Evolutionary conservation across 2,113 vertebrate species (phyloP).

Genomic region (Sinocyclocheilus anophthalmus): DNA sequence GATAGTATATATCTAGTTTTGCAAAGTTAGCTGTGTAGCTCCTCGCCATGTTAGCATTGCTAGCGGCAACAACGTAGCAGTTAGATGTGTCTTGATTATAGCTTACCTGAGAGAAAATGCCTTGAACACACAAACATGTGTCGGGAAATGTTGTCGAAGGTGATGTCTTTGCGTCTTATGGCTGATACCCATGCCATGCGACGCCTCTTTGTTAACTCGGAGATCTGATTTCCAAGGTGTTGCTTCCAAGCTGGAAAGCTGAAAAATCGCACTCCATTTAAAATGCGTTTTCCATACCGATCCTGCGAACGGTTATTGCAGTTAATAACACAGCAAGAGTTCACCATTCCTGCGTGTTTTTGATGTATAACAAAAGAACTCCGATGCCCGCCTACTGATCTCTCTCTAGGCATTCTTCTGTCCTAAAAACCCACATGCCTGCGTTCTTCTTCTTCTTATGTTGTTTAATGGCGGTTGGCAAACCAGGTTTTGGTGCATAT

Average conservation of each 20-base stretch:
- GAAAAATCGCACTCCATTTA: constrained; percentile 37
- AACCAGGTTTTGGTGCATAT: not conserved
- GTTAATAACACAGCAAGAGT: not conserved
- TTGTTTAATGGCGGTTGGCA: not conserved
- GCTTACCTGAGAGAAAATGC: constrained; percentile 48
- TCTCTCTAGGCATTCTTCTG: not conserved
- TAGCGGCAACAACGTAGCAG: not conserved
- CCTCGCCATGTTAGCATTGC: not conserved
- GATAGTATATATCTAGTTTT: not conserved
- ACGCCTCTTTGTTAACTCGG: constrained; percentile 43
- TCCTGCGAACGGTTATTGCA: not conserved
- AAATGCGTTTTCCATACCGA: not conserved
- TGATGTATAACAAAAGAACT: not conserved
- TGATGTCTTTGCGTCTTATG: constrained; percentile 32
- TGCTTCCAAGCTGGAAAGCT: constrained; percentile 42
- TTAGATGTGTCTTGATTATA: not conserved
- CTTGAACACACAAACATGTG: constrained; percentile 46
- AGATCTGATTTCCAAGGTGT: constrained; percentile 17
- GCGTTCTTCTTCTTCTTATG: not conserved
- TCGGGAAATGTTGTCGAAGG: constrained; percentile 34
- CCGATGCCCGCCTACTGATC: not conserved
- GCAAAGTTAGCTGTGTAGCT: not conserved
- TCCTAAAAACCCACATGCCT: not conserved
- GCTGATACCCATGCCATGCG: constrained; percentile 49
- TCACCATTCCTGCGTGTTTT: not conserved